Evolutionary conservation across 2,797 vertebrate species (phyloP).

Genomic region (Gymnothorax reevesii): DNA sequence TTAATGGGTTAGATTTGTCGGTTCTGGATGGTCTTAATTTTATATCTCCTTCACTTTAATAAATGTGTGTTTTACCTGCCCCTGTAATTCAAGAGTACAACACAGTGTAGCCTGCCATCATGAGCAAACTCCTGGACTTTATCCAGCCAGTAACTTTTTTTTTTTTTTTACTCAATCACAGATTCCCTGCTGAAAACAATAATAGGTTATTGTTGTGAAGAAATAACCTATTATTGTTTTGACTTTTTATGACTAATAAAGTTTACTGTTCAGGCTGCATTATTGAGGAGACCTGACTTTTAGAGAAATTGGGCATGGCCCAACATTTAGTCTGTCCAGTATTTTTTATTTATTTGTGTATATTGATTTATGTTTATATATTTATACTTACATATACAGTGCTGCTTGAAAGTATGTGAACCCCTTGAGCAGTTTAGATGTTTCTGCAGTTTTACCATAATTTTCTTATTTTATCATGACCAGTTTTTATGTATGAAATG

Average conservation of each 20-base stretch:
- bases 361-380: no score
- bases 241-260: background rate
- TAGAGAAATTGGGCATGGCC: background rate
- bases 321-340: background rate
- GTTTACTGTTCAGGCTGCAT: background rate
- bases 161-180: background rate
- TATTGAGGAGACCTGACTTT: slow-evolving; percentile 1
- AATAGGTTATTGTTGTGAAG: background rate
- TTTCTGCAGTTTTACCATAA: no score
- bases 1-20: no score
- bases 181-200: background rate
- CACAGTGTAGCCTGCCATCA: background rate
- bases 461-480: no score
- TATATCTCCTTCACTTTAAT: background rate
- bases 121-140: background rate
- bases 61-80: background rate
- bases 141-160: background rate
- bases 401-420: no score
- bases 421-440: no score
- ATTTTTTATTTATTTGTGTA: background rate
- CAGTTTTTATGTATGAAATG: no score
- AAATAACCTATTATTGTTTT: background rate
- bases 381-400: no score
- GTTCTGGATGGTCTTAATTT: background rate
- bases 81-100: background rate